These are phyloP conservation scores for Sogatella furcifera DNA, from an alignment of 1,140 invertebrate genomes.

Conservation along the genomic window DNA sequence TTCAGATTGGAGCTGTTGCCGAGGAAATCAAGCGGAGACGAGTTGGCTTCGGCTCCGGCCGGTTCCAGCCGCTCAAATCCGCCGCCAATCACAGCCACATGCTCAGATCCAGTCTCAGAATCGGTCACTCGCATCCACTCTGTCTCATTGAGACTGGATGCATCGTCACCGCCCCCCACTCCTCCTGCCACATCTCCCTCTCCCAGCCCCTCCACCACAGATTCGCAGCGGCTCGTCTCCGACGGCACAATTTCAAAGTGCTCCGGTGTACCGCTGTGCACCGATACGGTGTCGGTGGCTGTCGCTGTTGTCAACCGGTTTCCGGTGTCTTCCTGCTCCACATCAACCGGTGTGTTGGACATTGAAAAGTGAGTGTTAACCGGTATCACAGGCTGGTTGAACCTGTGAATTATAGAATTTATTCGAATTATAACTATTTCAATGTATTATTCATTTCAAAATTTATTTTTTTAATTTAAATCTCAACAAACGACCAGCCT, in stretches of 20 bases:
- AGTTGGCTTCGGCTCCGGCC: background rate
- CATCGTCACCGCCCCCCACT: constrained; percentile 10
- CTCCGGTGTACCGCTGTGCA: constrained; percentile 29
- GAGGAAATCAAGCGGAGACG: background rate
- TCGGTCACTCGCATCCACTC: constrained; percentile 17
- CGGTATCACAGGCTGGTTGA: constrained; percentile 1
- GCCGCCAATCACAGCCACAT: background rate
- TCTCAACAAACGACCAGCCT: too few species aligned
- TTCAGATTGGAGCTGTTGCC: background rate
- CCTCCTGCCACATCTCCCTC: background rate
- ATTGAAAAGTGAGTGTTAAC: constrained; percentile 11
- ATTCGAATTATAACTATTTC: too few species aligned
- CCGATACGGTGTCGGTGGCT: constrained; percentile 1
- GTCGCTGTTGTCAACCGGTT: background rate
- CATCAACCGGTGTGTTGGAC: background rate
- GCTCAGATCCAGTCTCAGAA: constrained; percentile 3
- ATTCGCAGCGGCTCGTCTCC: background rate
- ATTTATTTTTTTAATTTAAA: too few species aligned
- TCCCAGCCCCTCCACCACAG: constrained; percentile 2
- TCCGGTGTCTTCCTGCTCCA: background rate
- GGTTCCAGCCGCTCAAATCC: background rate
- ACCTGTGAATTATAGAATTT: background rate
- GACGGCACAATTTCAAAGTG: constrained; percentile 30
- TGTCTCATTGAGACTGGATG: constrained; percentile 14
- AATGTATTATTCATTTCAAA: too few species aligned